Evolutionary conservation across 2,113 vertebrate species (phyloP).

Genomic region (Tonatia bakeri): DNA sequence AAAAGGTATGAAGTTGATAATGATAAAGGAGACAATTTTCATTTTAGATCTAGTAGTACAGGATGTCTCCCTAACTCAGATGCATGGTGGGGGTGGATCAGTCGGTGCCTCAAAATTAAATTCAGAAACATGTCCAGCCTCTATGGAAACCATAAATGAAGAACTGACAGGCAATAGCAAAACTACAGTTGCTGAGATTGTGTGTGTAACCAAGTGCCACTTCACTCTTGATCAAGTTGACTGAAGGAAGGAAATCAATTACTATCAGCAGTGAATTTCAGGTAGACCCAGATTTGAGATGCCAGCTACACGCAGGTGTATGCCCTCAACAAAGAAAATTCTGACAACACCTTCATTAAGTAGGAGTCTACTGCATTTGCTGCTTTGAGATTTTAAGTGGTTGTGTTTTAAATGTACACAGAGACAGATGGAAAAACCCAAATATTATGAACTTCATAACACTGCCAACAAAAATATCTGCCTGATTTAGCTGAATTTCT

Average conservation of each 20-base stretch:
- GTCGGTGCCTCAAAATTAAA: slow-evolving; percentile 30
- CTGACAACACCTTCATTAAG: slow-evolving; percentile 41
- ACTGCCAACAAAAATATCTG: background rate
- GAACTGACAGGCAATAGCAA: slow-evolving; percentile 7
- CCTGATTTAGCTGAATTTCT: background rate
- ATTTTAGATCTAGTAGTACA: background rate
- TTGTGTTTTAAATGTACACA: background rate
- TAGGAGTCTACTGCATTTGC: background rate
- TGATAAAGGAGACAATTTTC: background rate
- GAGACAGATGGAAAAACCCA: slow-evolving; percentile 29
- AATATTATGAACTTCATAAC: slow-evolving; percentile 21
- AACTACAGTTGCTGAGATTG: slow-evolving; percentile 48
- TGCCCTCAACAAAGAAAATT: slow-evolving; percentile 31
- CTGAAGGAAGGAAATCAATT: slow-evolving; percentile 69
- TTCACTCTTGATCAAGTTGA: slow-evolving; percentile 67
- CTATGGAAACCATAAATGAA: background rate
- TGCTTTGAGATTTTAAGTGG: slow-evolving; percentile 42
- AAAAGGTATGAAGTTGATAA: background rate
- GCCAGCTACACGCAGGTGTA: slow-evolving; percentile 34
- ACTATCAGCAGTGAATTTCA: slow-evolving; percentile 49
- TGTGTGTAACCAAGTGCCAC: slow-evolving; percentile 54
- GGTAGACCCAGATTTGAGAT: slow-evolving; percentile 32
- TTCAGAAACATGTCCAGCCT: slow-evolving; percentile 25
- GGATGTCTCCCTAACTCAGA: background rate
- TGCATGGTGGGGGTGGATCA: background rate